Evolutionary conservation across 2,797 vertebrate species (phyloP).

Genomic region (Babyrousa celebensis): DNA sequence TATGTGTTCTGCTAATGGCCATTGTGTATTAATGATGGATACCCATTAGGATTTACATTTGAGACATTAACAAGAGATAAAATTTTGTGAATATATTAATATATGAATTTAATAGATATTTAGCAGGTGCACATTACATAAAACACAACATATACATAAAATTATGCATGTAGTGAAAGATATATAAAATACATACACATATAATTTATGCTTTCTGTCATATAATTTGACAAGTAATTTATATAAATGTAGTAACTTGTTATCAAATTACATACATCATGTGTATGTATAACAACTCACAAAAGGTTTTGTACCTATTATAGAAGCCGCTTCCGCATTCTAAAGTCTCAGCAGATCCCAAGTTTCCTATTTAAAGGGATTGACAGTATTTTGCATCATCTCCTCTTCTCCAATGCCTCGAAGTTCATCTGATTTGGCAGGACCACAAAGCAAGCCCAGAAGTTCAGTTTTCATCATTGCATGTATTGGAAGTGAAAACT

Average conservation of each 20-base stretch:
- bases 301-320: neutral
- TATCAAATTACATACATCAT: neutral
- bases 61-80: constrained; percentile 16
- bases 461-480: neutral
- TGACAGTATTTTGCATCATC: neutral
- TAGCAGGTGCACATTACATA: neutral
- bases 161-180: neutral
- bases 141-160: neutral
- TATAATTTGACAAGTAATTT: neutral
- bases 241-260: neutral
- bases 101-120: neutral
- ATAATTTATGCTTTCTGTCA: neutral
- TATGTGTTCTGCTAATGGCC: neutral
- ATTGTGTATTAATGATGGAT: constrained; percentile 14
- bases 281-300: neutral
- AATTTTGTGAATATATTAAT: neutral
- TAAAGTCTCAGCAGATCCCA: neutral
- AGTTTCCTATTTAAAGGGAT: neutral
- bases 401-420: neutral
- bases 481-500: neutral
- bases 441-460: neutral
- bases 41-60: constrained; percentile 33
- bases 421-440: neutral
- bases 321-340: neutral
- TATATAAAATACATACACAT: neutral